These are phyloP conservation scores for Rhea americana DNA, from an alignment of 2,113 vertebrate species.

Conservation along the genomic window DNA sequence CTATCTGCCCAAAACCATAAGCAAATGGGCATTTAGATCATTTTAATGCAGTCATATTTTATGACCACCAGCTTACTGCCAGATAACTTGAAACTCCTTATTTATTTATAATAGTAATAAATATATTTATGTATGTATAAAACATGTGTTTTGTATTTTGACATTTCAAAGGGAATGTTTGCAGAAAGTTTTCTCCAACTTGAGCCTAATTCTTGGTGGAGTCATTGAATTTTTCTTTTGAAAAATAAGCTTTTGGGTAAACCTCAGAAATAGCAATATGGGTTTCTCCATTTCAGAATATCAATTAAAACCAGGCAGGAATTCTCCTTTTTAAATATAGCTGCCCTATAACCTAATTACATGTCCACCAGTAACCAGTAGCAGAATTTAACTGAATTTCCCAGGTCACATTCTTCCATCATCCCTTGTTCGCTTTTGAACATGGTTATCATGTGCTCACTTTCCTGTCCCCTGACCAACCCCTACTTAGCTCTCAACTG, in stretches of 20 bases:
- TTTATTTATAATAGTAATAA: slow-evolving; percentile 58
- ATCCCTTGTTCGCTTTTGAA: background rate
- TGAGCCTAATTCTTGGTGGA: slow-evolving; percentile 49
- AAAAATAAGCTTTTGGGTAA: slow-evolving; percentile 55
- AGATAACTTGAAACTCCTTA: slow-evolving; percentile 56
- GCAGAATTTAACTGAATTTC: slow-evolving; percentile 29
- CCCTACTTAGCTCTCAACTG: background rate
- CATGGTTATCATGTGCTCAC: background rate
- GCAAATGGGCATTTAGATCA: background rate
- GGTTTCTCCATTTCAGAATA: slow-evolving; percentile 57
- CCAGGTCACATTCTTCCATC: background rate
- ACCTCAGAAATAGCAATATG: slow-evolving; percentile 37
- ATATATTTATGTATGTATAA: slow-evolving; percentile 37
- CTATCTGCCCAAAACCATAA: slow-evolving; percentile 30
- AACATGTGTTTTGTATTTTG: slow-evolving; percentile 50
- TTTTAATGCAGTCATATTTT: slow-evolving; percentile 29
- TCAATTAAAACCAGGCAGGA: slow-evolving; percentile 51
- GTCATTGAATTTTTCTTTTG: slow-evolving; percentile 50
- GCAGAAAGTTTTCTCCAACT: slow-evolving; percentile 28
- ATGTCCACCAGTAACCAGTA: slow-evolving; percentile 4
- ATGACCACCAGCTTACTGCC: slow-evolving; percentile 22
- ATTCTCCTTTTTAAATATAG: slow-evolving; percentile 40
- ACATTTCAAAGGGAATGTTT: slow-evolving; percentile 19
- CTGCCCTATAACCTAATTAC: slow-evolving; percentile 30
- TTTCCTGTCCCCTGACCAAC: background rate